These are phyloP conservation scores for Oryzias sinensis DNA, from an alignment of 2,797 vertebrate genomes.

Conservation along the genomic window DNA sequence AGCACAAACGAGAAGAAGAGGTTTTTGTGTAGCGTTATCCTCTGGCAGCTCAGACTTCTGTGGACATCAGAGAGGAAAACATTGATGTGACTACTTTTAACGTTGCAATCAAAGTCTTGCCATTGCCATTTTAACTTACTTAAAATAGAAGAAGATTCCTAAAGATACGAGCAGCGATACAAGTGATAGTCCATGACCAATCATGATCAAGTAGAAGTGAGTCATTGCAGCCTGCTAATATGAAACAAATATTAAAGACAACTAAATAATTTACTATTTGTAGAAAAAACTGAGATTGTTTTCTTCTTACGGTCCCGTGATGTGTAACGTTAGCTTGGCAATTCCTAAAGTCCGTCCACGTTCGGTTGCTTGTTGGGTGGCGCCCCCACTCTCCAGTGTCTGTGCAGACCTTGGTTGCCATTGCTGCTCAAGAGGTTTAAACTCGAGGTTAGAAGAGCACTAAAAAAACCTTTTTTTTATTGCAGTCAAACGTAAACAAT, in stretches of 20 bases:
- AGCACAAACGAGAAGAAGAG: slow-evolving; percentile 94
- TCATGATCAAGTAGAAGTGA: slow-evolving; percentile 92
- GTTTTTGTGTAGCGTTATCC: slow-evolving; percentile 98
- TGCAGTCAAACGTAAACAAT: background rate
- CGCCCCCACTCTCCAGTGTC: slow-evolving; percentile 87
- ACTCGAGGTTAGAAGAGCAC: background rate
- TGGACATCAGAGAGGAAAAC: slow-evolving; percentile 4
- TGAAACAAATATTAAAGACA: background rate
- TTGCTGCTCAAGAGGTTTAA: slow-evolving; percentile 67
- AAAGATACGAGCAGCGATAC: slow-evolving; percentile 91
- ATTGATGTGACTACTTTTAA: background rate
- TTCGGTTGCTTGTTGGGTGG: slow-evolving; percentile 91
- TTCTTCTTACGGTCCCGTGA: slow-evolving; percentile 74
- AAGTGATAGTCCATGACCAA: slow-evolving; percentile 92
- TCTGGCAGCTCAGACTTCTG: slow-evolving; percentile 97
- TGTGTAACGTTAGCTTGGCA: slow-evolving; percentile 75
- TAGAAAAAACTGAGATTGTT: too few species aligned
- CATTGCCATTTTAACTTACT: slow-evolving; percentile 81
- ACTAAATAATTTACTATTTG: too few species aligned
- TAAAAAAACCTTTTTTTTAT: background rate
- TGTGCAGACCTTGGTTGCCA: slow-evolving; percentile 90
- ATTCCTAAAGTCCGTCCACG: slow-evolving; percentile 91
- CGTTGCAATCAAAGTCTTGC: background rate
- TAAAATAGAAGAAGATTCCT: slow-evolving; percentile 95
- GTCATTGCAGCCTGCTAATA: slow-evolving; percentile 84